Percentiles rank a stretch among this genome's conserved stretches.
phyloP scores from a whole-genome alignment of 92 coral and sea anemone genomes.

The Phymanthus crucifer region DNA sequence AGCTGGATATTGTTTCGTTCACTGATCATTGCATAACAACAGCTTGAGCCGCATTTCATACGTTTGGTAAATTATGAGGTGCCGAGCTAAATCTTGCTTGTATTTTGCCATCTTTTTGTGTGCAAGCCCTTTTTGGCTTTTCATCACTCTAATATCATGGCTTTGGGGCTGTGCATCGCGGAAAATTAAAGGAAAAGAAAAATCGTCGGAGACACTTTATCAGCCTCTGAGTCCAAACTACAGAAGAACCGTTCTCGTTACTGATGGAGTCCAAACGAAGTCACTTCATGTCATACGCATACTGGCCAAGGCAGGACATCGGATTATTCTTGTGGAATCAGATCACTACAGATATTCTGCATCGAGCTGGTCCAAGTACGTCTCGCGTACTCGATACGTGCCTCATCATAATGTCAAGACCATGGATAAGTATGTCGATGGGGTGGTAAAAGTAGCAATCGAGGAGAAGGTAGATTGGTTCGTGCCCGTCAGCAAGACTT shows the following conservation, averaged over 20 bases:
- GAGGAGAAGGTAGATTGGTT: slow-evolving; percentile 58
- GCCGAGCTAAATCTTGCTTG: not conserved
- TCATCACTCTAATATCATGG: not conserved
- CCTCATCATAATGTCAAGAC: slow-evolving; percentile 29
- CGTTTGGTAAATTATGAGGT: not conserved
- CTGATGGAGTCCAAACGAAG: slow-evolving; percentile 36
- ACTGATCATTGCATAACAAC: too few species aligned
- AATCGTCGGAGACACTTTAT: not conserved
- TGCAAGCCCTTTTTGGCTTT: not conserved
- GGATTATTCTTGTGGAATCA: slow-evolving; percentile 43
- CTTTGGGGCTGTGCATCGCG: not conserved
- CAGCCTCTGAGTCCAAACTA: not conserved
- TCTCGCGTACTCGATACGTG: slow-evolving; percentile 34
- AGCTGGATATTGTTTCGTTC: too few species aligned
- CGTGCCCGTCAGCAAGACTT: slow-evolving; percentile 49
- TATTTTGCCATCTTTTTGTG: not conserved
- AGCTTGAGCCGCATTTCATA: too few species aligned
- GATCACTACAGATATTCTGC: slow-evolving; percentile 46
- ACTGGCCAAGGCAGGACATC: slow-evolving; percentile 53
- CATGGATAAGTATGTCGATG: slow-evolving; percentile 34
- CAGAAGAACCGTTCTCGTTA: slow-evolving; percentile 46
- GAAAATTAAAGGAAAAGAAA: not conserved
- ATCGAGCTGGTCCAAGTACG: slow-evolving; percentile 46
- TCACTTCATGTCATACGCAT: slow-evolving; percentile 38
- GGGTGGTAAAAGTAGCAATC: slow-evolving; percentile 34